These are phyloP conservation scores for Odontamblyopus lacepedii DNA, from an alignment of 2,797 vertebrate species.

Conservation along the genomic window DNA sequence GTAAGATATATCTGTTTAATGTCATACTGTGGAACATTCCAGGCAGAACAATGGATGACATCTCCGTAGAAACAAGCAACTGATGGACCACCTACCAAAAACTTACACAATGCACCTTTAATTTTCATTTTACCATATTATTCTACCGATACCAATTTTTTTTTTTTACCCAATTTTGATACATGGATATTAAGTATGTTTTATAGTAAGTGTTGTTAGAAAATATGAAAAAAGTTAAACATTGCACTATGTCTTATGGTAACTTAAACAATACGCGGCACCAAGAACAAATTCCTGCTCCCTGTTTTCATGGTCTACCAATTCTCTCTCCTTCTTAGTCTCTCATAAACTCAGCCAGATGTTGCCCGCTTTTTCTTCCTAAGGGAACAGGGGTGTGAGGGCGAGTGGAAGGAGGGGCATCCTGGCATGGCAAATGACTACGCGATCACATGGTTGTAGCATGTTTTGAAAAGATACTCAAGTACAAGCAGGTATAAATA, in stretches of 20 bases:
- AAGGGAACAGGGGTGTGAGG: conserved; percentile 52
- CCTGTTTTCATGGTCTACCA: conserved; percentile 76
- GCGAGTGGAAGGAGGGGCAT: conserved; percentile 29
- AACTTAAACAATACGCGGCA: conserved; percentile 67
- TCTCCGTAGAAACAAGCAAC: no score
- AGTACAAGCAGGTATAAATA: conserved; percentile 39
- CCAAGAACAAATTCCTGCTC: conserved; percentile 62
- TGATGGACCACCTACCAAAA: no score
- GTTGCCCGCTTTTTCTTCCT: conserved; percentile 78
- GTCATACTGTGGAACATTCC: no score
- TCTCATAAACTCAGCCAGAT: conserved; percentile 84
- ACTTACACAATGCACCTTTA: no score
- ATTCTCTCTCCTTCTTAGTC: conserved; percentile 48
- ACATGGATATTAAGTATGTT: background rate
- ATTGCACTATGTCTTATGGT: conserved; percentile 56
- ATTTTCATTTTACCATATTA: background rate
- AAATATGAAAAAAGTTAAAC: background rate
- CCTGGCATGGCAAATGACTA: conserved; percentile 50
- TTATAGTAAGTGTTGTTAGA: background rate
- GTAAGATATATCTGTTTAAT: no score
- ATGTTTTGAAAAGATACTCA: conserved; percentile 64
- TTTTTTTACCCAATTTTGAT: background rate
- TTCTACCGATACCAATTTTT: conserved; percentile 27
- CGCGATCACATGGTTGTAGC: conserved; percentile 60
- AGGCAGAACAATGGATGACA: no score